Evolutionary conservation across 2,113 vertebrate species (phyloP).

Genomic region (Stigmatopora nigra): DNA sequence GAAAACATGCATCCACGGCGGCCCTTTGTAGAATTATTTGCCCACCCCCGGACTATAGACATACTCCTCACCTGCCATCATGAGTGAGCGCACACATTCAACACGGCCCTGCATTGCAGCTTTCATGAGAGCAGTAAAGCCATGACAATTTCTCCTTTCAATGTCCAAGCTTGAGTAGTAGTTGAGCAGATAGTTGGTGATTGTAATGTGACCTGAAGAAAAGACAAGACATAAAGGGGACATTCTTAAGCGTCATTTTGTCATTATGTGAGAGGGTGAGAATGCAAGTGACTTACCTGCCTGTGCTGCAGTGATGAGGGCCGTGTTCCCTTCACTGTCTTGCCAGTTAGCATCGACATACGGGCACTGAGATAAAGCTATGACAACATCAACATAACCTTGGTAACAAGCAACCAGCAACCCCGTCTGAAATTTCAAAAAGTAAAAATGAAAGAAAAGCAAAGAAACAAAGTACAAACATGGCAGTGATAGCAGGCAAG

Average conservation of each 20-base stretch:
- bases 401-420: conserved; percentile 92
- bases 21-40: too few relatives aligned
- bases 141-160: conserved; percentile 84
- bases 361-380: conserved; percentile 85
- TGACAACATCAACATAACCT: conserved; percentile 87
- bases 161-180: conserved; percentile 87
- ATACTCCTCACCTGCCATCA: conserved; percentile 80
- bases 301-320: conserved; percentile 89
- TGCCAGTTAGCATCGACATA: conserved; percentile 93
- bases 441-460: background rate
- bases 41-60: background rate
- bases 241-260: background rate
- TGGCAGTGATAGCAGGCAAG: conserved; percentile 1
- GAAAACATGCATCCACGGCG: too few relatives aligned
- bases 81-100: conserved; percentile 85
- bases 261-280: background rate
- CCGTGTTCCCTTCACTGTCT: conserved; percentile 93
- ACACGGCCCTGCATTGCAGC: conserved; percentile 88
- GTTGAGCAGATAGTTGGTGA: conserved; percentile 91
- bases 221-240: background rate
- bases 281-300: conserved; percentile 73
- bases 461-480: conserved; percentile 10
- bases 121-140: conserved; percentile 95
- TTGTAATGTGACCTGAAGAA: conserved; percentile 81
- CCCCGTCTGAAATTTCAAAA: conserved; percentile 71